phyloP scores from a whole-genome alignment of 1,140 invertebrate species.

The Metaphire vulgaris region DNA sequence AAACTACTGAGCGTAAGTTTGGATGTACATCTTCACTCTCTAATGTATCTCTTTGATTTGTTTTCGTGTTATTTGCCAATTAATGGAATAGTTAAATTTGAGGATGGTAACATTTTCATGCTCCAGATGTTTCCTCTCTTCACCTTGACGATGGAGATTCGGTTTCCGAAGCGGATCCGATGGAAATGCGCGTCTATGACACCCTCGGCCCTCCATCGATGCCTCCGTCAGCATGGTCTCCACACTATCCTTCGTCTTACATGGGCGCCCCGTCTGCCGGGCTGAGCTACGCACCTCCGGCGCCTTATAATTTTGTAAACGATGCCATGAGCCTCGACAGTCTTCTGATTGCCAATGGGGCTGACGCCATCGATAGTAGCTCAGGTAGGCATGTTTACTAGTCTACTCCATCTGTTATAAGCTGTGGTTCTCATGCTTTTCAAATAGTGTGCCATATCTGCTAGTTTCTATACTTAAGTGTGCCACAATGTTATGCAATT shows the following conservation, averaged over 20 bases:
- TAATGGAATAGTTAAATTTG: background rate
- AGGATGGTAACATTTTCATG: background rate
- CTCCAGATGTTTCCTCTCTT: background rate
- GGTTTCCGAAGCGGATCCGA: background rate
- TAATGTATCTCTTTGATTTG: no score
- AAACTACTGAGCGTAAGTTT: no score
- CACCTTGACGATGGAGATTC: background rate
- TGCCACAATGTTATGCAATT: no score
- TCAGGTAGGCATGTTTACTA: no score
- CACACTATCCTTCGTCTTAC: background rate
- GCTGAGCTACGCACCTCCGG: constrained; percentile 11
- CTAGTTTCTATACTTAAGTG: no score
- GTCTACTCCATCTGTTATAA: no score
- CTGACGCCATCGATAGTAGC: constrained; percentile 15
- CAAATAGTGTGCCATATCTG: no score
- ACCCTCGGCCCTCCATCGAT: constrained; percentile 11
- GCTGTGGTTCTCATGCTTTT: no score
- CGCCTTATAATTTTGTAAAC: constrained; percentile 17
- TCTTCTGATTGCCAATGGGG: constrained; percentile 15
- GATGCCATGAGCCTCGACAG: constrained; percentile 17
- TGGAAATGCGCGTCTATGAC: constrained; percentile 16
- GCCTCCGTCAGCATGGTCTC: background rate
- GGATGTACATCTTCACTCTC: no score
- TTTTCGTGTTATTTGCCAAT: background rate
- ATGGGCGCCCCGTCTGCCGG: background rate